Conservation (phyloP, 2,888 invertebrate genomes). For the Listrodromus nycthemerus region DNA sequence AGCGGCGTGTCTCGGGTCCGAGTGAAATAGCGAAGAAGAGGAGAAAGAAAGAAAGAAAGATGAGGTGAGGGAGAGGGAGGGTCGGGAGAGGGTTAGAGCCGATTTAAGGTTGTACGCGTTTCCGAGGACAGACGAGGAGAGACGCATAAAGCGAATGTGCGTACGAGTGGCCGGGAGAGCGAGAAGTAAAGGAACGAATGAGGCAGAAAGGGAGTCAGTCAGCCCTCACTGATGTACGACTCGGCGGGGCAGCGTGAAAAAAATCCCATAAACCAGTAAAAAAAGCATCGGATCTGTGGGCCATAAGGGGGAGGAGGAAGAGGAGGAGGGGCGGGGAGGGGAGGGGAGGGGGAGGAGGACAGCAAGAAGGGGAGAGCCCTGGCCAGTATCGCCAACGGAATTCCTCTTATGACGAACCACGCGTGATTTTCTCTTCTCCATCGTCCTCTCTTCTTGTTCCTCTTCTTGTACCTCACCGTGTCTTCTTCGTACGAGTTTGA, state of each 20-base stretch:
- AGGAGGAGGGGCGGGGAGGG: constrained; percentile 59
- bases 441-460: constrained; percentile 59
- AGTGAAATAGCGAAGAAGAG: constrained; percentile 49
- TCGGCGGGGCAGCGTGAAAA: constrained; percentile 82
- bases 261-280: constrained; percentile 84
- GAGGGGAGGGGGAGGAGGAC: constrained; percentile 40
- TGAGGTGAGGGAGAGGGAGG: constrained; percentile 38
- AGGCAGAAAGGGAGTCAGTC: constrained; percentile 73
- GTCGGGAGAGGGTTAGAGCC: constrained; percentile 32
- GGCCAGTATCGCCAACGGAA: constrained; percentile 82
- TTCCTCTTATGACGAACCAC: constrained; percentile 84
- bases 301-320: constrained; percentile 54
- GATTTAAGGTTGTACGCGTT: constrained; percentile 66
- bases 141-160: constrained; percentile 54
- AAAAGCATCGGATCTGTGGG: constrained; percentile 81
- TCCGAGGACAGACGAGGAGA: constrained; percentile 63
- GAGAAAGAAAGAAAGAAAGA: constrained; percentile 52
- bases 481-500: constrained; percentile 64
- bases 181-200: constrained; percentile 69
- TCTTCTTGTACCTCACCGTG: constrained; percentile 59
- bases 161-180: constrained; percentile 50
- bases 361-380: constrained; percentile 58
- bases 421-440: constrained; percentile 81
- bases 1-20: constrained; percentile 70
- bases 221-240: constrained; percentile 83